Base-by-base conservation (phyloP, 35 echinoderm and acorn worm genomes). In the Chiridota heheva region DNA sequence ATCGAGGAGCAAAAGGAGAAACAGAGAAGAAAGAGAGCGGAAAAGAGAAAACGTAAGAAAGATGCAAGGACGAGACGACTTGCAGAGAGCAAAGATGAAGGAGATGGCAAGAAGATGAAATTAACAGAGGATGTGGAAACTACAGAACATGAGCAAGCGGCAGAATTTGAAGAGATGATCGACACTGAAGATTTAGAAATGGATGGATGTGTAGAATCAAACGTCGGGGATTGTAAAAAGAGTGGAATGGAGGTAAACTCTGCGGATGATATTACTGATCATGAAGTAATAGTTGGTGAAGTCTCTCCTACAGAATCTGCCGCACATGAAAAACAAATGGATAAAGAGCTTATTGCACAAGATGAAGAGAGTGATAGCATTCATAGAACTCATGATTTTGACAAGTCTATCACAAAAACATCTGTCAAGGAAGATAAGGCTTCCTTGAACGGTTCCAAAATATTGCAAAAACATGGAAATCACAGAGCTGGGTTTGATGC, bases 401-500 rank as follows among this genome's bases (percentile, higher is more conserved):
- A n/a, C n/a, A n/a, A n/a, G n/a, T n/a, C n/a, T n/a, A n/a, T n/a
- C n/a, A n/a, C n/a, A n/a, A n/a, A n/a, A n/a, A n/a, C n/a, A n/a
- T n/a, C n/a, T n/a, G n/a, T n/a, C n/a, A n/a, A n/a, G n/a, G n/a
- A n/a, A n/a, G n/a, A n/a, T n/a, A n/a, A n/a, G n/a, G n/a, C n/a
- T n/a, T n/a, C n/a, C n/a, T n/a, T n/a, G 32, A 6, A 26, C n/a
- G 32, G 58, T 26, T 60, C 18, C 4, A 60, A 60, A 30, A 60
- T 6, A n/a, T 60, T 78, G 15, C 44, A 65, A 48, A 58, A 93
- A 76, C 64, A 67, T 6, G 87, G 92, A 0, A 82, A 81, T 41
- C 95, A 98, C 47, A 68, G 95, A 26, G 95, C 95, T 2, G 95
- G 95, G 0, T 98, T 91, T 81, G 95, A 98, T 78, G 95, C 95